phyloP scores from a whole-genome alignment of 2,113 vertebrate genomes.

The Pimephales promelas region DNA sequence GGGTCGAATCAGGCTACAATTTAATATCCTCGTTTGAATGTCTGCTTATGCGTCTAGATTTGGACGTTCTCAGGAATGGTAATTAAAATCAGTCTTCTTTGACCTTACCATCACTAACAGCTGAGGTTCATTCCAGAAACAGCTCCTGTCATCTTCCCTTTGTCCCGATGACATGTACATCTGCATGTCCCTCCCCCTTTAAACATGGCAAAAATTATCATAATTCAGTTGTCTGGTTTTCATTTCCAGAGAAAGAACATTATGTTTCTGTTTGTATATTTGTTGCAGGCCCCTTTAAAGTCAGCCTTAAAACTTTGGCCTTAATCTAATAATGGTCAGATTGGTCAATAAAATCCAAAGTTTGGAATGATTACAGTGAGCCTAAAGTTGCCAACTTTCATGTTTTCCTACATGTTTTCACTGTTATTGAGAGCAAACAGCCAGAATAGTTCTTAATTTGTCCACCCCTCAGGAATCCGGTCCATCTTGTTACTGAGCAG shows the following conservation, averaged over 20 bases:
- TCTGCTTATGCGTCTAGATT: slow-evolving; percentile 13
- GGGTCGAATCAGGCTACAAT: not conserved
- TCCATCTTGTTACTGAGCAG: not conserved
- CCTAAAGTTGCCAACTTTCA: not conserved
- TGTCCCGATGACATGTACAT: slow-evolving; percentile 39
- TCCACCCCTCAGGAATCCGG: not conserved
- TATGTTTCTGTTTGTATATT: not conserved
- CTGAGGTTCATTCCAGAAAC: slow-evolving; percentile 47
- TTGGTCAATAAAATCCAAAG: not conserved
- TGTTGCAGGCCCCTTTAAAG: not conserved
- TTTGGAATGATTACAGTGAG: not conserved
- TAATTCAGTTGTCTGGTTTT: not conserved
- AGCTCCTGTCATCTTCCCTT: slow-evolving; percentile 42
- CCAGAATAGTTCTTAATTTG: not conserved
- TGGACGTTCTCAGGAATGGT: not conserved
- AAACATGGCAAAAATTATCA: not conserved
- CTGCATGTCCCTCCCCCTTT: slow-evolving; percentile 23
- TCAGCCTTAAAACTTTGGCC: not conserved
- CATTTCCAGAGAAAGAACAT: not conserved
- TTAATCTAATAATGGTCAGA: not conserved
- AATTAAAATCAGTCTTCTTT: slow-evolving; percentile 47
- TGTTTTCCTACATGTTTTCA: not conserved
- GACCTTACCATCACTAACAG: slow-evolving; percentile 36
- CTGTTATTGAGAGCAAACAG: not conserved
- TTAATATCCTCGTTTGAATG: slow-evolving; percentile 4